phyloP scores from a whole-genome alignment of 2,797 vertebrate genomes.

The Melanotaenia trifasciata region DNA sequence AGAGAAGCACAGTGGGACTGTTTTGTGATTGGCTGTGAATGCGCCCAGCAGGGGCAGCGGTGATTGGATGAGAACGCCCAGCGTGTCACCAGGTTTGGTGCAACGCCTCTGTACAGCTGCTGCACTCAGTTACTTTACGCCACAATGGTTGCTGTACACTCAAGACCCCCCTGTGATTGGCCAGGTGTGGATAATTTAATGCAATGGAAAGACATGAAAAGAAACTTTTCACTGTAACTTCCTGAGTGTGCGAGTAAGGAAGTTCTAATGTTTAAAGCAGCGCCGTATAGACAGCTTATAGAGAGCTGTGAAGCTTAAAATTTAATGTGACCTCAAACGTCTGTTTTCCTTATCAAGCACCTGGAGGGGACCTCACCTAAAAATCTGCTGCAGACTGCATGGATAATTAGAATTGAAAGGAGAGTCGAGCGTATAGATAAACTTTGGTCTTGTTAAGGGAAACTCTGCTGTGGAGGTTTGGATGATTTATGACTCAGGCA shows the following conservation, averaged over 20 bases:
- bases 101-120: constrained; percentile 53
- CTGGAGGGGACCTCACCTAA: constrained; percentile 22
- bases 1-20: constrained; percentile 44
- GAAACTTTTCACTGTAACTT: constrained; percentile 53
- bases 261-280: constrained; percentile 3
- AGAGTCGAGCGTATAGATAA: constrained; percentile 45
- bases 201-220: constrained; percentile 42
- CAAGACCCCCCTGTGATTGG: constrained; percentile 56
- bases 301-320: constrained; percentile 12
- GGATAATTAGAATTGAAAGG: constrained; percentile 71
- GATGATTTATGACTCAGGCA: constrained; percentile 52
- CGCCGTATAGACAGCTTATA: constrained; percentile 1
- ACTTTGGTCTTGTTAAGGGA: constrained; percentile 45
- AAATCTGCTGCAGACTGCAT: constrained; percentile 69
- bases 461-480: constrained; percentile 32
- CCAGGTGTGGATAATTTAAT: constrained; percentile 51
- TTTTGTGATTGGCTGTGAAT: constrained; percentile 63
- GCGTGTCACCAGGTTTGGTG: constrained; percentile 51
- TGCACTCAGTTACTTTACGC: constrained; percentile 54
- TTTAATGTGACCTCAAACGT: background rate
- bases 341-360: constrained; percentile 13
- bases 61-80: constrained; percentile 69
- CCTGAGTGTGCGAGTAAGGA: constrained; percentile 11
- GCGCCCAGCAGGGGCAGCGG: constrained; percentile 55
- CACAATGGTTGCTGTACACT: constrained; percentile 51